A percentile compares a stretch with the other conserved stretches of the same genome.
Conservation (phyloP, 35 echinoderm and acorn worm genomes). For the Lytechinus variegatus region DNA sequence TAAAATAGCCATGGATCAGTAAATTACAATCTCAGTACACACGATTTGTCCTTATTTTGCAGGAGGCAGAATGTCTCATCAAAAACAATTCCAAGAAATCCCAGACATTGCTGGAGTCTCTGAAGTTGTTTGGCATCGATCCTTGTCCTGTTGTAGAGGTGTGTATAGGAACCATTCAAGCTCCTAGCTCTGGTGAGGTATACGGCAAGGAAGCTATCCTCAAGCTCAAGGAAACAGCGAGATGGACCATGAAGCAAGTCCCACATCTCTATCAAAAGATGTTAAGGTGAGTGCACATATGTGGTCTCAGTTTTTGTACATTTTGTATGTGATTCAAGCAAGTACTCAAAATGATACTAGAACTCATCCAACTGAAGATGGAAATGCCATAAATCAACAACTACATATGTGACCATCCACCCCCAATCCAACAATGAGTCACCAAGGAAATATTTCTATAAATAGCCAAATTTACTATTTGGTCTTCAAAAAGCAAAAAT, state of each 20-base stretch:
- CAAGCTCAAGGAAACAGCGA: not conserved
- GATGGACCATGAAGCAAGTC: not conserved
- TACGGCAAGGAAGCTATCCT: not conserved
- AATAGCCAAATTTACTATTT: too few relatives aligned
- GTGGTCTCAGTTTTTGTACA: not conserved
- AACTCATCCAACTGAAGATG: too few relatives aligned
- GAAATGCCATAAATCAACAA: too few relatives aligned
- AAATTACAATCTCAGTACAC: too few relatives aligned
- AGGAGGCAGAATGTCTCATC: not conserved
- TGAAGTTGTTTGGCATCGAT: not conserved
- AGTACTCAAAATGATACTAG: too few relatives aligned
- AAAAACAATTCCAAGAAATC: not conserved
- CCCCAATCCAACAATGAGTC: too few relatives aligned
- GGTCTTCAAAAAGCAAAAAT: too few relatives aligned
- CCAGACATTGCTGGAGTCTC: not conserved
- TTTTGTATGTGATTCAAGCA: too few relatives aligned
- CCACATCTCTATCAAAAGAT: slow-evolving; percentile 4
- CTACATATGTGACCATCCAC: too few relatives aligned
- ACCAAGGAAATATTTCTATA: too few relatives aligned
- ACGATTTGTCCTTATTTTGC: not conserved
- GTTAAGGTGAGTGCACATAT: not conserved
- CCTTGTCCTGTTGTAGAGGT: not conserved
- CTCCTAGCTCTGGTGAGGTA: not conserved
- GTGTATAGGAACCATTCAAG: not conserved
- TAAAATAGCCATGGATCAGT: too few relatives aligned